A percentile compares a stretch with the other conserved stretches of the same genome.
Conservation (phyloP, 2,888 invertebrate genomes). For the Galerucella nymphaeae region DNA sequence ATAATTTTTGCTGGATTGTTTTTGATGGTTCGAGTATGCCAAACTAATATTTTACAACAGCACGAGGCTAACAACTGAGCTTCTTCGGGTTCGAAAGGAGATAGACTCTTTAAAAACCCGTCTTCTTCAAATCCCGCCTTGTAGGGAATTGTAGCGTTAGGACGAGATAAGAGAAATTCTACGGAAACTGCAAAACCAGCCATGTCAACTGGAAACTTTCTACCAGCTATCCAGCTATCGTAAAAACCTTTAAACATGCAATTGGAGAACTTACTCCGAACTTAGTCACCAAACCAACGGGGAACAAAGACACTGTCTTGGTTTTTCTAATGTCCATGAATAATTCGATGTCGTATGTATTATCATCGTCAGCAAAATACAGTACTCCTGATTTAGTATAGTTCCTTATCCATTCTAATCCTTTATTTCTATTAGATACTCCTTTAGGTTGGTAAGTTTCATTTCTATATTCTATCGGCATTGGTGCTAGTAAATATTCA, state of each 20-base stretch:
- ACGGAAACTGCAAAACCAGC: conserved; percentile 85
- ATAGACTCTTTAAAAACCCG: conserved; percentile 77
- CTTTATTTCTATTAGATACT: conserved; percentile 79
- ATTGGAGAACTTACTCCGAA: conserved; percentile 76
- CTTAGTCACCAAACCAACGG: conserved; percentile 84
- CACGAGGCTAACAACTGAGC: conserved; percentile 80
- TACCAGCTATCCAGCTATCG: conserved; percentile 80
- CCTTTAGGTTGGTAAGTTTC: conserved; percentile 73
- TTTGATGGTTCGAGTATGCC: conserved; percentile 52
- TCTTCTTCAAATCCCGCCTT: conserved; percentile 82
- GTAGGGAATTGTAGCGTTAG: conserved; percentile 76
- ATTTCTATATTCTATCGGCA: conserved; percentile 73
- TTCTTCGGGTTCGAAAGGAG: conserved; percentile 74
- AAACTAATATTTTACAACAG: conserved; percentile 70
- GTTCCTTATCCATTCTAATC: conserved; percentile 76
- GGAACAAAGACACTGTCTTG: conserved; percentile 83
- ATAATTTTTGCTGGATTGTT: not conserved
- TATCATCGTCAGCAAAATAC: conserved; percentile 87
- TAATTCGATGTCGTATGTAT: conserved; percentile 80
- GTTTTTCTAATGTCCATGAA: conserved; percentile 82
- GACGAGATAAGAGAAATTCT: conserved; percentile 71
- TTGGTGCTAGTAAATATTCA: conserved; percentile 75
- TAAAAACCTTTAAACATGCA: conserved; percentile 76
- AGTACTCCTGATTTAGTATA: conserved; percentile 76
- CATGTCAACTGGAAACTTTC: conserved; percentile 85